Conservation (phyloP, 2,888 invertebrate genomes). For the Globia sparganii region DNA sequence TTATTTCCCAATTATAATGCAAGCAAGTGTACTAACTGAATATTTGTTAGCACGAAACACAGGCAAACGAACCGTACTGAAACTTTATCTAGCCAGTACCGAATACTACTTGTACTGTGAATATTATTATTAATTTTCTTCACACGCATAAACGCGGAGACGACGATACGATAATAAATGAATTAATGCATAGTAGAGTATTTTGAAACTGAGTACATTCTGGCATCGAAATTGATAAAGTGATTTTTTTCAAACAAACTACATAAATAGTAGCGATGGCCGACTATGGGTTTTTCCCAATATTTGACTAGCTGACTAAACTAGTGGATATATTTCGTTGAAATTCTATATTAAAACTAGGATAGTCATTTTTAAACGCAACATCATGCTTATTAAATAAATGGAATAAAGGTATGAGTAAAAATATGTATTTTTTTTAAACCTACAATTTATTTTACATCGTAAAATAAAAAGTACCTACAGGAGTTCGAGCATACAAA, state of each 20-base stretch:
- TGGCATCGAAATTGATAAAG: too few species aligned
- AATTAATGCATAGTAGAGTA: too few species aligned
- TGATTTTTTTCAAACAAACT: too few species aligned
- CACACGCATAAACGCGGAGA: too few species aligned
- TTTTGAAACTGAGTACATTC: too few species aligned
- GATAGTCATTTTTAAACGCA: too few species aligned
- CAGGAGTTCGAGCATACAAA: neutral
- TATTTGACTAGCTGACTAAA: too few species aligned
- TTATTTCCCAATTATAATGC: slow-evolving; percentile 4
- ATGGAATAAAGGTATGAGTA: neutral
- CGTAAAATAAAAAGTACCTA: neutral
- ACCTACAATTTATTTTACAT: neutral
- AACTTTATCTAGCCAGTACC: slow-evolving; percentile 42
- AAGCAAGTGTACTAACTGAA: slow-evolving; percentile 35
- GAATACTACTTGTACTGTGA: slow-evolving; percentile 5
- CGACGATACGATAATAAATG: too few species aligned
- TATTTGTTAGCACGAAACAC: slow-evolving; percentile 35
- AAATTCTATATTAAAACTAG: too few species aligned
- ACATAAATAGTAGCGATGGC: too few species aligned
- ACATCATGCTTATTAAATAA: neutral
- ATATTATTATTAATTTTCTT: slow-evolving; percentile 14
- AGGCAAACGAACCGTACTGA: neutral
- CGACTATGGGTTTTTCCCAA: too few species aligned
- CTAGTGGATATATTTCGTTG: too few species aligned
- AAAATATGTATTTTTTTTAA: neutral